phyloP scores from a whole-genome alignment of 2,888 invertebrate genomes.

The Criorhina ranunculi region DNA sequence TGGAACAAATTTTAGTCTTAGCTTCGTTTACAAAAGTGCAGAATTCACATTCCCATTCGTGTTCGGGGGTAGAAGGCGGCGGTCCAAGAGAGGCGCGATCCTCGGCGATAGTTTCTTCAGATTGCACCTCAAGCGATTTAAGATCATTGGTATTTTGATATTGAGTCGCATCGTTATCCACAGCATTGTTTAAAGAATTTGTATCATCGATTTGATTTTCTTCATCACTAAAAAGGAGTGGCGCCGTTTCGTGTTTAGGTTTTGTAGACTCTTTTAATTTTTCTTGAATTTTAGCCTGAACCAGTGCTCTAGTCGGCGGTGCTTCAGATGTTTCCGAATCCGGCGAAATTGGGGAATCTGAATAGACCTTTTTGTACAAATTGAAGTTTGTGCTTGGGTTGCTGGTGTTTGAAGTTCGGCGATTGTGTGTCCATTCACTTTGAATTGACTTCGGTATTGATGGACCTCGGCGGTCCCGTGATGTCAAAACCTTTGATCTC shows the following conservation, averaged over 20 bases:
- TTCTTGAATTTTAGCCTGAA: slow-evolving; percentile 84
- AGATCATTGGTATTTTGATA: slow-evolving; percentile 61
- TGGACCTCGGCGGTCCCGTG: slow-evolving; percentile 79
- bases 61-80: slow-evolving; percentile 86
- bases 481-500: slow-evolving; percentile 79
- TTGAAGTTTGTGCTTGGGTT: slow-evolving; percentile 69
- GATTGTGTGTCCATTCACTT: slow-evolving; percentile 81
- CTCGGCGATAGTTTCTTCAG: slow-evolving; percentile 36
- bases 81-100: slow-evolving; percentile 81
- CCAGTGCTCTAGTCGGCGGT: slow-evolving; percentile 81
- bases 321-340: slow-evolving; percentile 83
- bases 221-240: slow-evolving; percentile 26
- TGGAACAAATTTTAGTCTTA: slow-evolving; percentile 91
- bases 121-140: slow-evolving; percentile 57
- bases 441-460: slow-evolving; percentile 81
- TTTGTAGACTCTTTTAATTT: slow-evolving; percentile 80
- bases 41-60: slow-evolving; percentile 94
- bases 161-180: slow-evolving; percentile 70
- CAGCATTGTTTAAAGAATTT: slow-evolving; percentile 13
- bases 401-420: slow-evolving; percentile 77
- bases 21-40: slow-evolving; percentile 95
- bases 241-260: slow-evolving; percentile 42
- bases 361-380: slow-evolving; percentile 80
- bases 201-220: slow-evolving; percentile 42
- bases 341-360: slow-evolving; percentile 80